Conservation (phyloP, 2,113 vertebrate species). For the Mionectes macconnelli region DNA sequence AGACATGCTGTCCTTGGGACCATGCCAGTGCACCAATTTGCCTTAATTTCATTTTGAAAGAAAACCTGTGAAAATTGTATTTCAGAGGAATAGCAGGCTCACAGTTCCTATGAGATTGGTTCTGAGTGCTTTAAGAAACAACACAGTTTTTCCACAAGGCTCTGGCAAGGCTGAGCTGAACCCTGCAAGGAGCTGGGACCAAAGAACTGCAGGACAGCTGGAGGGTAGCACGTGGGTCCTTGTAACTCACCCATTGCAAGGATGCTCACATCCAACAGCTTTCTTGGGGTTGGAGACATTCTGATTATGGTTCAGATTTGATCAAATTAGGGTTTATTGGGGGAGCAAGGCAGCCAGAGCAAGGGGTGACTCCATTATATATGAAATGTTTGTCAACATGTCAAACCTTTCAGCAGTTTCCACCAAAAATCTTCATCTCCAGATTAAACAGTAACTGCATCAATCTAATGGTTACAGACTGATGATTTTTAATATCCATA, state of each 20-base stretch:
- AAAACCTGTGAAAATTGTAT: background rate
- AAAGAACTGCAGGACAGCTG: background rate
- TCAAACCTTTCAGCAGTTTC: background rate
- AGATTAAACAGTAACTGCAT: background rate
- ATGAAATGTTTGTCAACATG: fast-evolving
- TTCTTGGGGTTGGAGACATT: background rate
- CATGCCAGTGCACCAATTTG: background rate
- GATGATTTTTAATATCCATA: background rate
- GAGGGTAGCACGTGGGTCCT: background rate
- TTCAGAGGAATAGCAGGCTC: background rate
- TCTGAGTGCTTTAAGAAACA: background rate
- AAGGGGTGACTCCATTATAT: background rate
- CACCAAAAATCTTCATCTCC: background rate
- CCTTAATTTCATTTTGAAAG: background rate
- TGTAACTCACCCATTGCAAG: background rate
- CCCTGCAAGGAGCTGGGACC: background rate
- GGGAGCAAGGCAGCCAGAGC: background rate
- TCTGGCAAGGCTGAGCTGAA: background rate
- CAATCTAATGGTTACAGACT: background rate
- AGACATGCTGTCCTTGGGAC: background rate
- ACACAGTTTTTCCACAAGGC: background rate
- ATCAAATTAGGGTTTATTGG: background rate
- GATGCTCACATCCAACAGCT: background rate
- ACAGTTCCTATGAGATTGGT: background rate
- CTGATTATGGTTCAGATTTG: background rate